Evolutionary conservation across 2,888 invertebrate species (phyloP), one percentile per base, ranked within the genome.

Genomic region (Tenthredo notha): DNA sequence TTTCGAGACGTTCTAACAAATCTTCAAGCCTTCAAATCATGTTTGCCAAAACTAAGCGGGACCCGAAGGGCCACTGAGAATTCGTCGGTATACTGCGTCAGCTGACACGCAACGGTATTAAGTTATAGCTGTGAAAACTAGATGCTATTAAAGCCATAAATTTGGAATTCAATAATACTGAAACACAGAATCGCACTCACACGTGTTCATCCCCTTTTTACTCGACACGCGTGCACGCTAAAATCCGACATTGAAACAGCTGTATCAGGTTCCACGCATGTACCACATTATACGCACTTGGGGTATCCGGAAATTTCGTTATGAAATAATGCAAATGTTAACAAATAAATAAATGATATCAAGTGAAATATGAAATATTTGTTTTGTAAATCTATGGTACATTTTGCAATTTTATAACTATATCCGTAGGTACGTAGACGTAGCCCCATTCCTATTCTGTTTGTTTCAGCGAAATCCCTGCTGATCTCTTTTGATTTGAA

Each of bases 121-220:
- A 93, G 91, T 93, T 93, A 93, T 89, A 91, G 90, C 89, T 88
- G 87, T 86, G 88, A 88, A 90, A 90, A 90, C 90, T 89, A 90
- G 91, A 90, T 91, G 90, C 92, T 92, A 93, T 93, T 92, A 92
- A 92, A 92, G 90, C 90, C 90, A 92, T 93, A 93, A 93, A 93
- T 92, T 92, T 91, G 84, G 86, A 89, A 92, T 92, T 92, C 92
- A 92, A 92, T 93, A 92, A 92, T 88, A 90, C 88, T 87, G 87
- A 88, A 74, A 74, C 67, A 67, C 67, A 33, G 33, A 33, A 67
- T 67, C 33, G 67, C 33, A 67, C 67, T 67, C 67, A 33, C 33
- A 67, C 67, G 67, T 33, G 67, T 67, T 33, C 67, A 67, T 33
- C 33, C 67, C 61, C 21, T 67, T 33, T 67, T 67, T 33, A 67